phyloP scores from a whole-genome alignment of 2,888 invertebrate genomes.

The Ecdyonurus torrentis region DNA sequence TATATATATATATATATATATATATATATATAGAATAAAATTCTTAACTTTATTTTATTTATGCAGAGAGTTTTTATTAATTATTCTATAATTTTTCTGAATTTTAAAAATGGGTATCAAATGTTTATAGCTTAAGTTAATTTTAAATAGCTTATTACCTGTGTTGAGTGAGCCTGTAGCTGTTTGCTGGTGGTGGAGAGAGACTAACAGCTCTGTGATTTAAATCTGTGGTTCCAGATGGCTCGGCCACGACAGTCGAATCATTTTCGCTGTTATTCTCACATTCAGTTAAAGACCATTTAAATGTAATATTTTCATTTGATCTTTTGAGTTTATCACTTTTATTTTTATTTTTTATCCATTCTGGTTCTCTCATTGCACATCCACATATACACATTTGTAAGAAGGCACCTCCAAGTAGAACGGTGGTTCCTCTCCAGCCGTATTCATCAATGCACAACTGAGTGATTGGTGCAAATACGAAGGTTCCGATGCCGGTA shows the following conservation, averaged over 20 bases:
- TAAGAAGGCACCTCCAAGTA: constrained; percentile 62
- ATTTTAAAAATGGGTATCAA: too few species aligned
- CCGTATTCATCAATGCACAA: constrained; percentile 57
- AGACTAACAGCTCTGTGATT: neutral
- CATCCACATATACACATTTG: constrained; percentile 69
- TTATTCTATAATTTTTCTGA: too few species aligned
- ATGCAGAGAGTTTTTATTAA: too few species aligned
- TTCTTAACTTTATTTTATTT: neutral
- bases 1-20: neutral
- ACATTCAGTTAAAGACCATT: neutral
- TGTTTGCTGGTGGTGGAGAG: neutral
- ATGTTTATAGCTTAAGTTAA: too few species aligned
- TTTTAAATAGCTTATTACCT: too few species aligned
- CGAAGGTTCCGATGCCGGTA: constrained; percentile 73
- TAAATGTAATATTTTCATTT: neutral
- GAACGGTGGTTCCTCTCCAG: constrained; percentile 69
- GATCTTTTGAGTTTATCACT: neutral
- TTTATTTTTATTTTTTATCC: neutral
- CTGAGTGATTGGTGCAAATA: constrained; percentile 67
- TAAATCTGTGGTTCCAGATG: neutral
- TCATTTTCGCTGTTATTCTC: neutral
- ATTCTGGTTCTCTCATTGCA: constrained; percentile 59
- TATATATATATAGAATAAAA: neutral
- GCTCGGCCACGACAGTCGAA: too few species aligned
- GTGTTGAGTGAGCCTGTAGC: neutral